Evolutionary conservation across 2,113 vertebrate genomes (phyloP).

Genomic region (Falcunculus frontatus): DNA sequence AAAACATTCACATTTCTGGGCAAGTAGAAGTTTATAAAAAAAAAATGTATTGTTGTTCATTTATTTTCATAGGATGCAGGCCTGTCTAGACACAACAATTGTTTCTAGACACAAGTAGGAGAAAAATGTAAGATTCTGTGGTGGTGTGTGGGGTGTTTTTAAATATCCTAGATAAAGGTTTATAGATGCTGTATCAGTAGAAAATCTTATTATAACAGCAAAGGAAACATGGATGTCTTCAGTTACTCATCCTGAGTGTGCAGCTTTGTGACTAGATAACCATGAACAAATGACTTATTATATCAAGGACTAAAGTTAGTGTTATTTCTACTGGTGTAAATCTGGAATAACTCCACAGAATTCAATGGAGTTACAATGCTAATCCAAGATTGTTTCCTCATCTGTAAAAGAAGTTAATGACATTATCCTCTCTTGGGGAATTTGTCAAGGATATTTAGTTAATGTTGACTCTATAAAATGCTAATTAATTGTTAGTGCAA

Average conservation of each 20-base stretch:
- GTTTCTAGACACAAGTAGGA: neutral
- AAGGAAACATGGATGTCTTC: neutral
- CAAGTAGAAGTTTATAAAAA: constrained; percentile 32
- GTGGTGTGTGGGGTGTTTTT: fast-evolving
- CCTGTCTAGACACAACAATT: constrained; percentile 8
- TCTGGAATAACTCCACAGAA: neutral
- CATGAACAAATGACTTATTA: neutral
- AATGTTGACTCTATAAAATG: neutral
- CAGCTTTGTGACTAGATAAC: neutral
- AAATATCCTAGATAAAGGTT: neutral
- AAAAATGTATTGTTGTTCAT: constrained; percentile 16
- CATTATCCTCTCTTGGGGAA: neutral
- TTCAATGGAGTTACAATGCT: neutral
- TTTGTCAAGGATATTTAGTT: neutral
- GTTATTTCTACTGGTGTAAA: neutral
- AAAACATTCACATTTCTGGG: constrained; percentile 11
- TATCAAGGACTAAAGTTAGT: neutral
- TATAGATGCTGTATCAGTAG: neutral
- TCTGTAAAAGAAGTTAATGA: neutral
- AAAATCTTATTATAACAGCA: neutral
- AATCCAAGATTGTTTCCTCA: neutral
- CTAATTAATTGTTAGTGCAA: neutral
- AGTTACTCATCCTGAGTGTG: neutral
- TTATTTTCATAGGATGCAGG: constrained; percentile 28
- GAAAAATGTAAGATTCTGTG: neutral